Evolutionary conservation across 2,113 vertebrate genomes (phyloP).

Genomic region (Indicator indicator): DNA sequence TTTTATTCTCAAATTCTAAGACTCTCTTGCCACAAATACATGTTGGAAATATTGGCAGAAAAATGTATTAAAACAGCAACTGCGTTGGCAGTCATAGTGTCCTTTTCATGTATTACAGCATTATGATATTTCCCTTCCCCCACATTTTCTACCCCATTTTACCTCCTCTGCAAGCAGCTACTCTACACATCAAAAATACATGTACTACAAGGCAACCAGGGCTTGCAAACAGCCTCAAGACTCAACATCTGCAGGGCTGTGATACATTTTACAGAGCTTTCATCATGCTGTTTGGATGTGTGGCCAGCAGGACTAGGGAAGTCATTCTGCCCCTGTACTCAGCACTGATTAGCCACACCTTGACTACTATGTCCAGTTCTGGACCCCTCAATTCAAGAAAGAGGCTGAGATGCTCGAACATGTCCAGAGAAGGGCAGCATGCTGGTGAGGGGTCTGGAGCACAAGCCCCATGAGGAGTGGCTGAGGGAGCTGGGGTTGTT

Average conservation of each 20-base stretch:
- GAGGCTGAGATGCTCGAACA: no score
- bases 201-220: neutral
- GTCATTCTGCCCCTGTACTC: no score
- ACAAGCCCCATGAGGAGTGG: no score
- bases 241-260: neutral
- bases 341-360: no score
- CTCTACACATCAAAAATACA: neutral
- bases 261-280: neutral
- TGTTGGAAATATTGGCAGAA: neutral
- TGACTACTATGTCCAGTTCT: no score
- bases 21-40: neutral
- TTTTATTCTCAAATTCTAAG: neutral
- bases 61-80: neutral
- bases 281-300: rapidly evolving
- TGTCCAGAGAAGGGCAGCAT: no score
- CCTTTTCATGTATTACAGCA: neutral
- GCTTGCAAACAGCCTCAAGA: neutral
- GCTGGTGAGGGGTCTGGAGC: no score
- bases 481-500: no score
- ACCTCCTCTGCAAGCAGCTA: neutral
- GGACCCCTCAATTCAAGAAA: no score
- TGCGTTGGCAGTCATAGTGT: neutral
- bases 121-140: neutral
- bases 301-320: no score
- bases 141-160: neutral